phyloP scores from a whole-genome alignment of 2,888 invertebrate genomes.

The Gortyna flavago region DNA sequence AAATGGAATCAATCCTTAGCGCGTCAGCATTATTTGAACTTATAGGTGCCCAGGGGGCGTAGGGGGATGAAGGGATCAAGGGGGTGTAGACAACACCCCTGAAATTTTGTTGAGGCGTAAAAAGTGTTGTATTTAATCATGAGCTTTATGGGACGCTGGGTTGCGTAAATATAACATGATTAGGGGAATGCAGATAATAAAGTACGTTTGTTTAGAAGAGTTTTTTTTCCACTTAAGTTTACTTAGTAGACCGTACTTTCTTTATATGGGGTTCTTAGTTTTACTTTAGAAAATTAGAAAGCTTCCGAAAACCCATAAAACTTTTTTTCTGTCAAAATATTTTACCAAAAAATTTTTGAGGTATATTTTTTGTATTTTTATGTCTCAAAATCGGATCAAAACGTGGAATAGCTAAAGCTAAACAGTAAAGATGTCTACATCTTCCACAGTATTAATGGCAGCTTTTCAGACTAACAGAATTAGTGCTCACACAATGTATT shows the following conservation, averaged over 20 bases:
- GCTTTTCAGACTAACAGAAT: background rate
- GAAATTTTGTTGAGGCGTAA: constrained; percentile 42
- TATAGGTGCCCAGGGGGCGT: constrained; percentile 45
- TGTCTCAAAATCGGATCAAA: background rate
- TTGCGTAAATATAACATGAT: constrained; percentile 44
- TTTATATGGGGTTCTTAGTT: background rate
- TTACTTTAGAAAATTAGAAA: background rate
- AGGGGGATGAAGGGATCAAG: constrained; percentile 7
- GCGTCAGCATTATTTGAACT: constrained; percentile 59
- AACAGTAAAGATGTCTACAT: background rate
- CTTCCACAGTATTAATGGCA: background rate
- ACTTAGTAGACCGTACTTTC: too few species aligned
- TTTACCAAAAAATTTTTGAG: background rate
- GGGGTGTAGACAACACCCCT: constrained; percentile 44
- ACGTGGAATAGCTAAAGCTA: background rate
- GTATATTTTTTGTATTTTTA: background rate
- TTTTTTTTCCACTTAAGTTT: background rate
- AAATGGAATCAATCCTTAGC: constrained; percentile 58
- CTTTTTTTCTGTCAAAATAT: too few species aligned
- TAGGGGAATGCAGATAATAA: background rate
- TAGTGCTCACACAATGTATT: background rate
- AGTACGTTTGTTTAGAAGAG: background rate
- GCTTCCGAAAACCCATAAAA: background rate
- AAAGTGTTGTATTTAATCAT: constrained; percentile 55
- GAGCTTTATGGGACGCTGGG: constrained; percentile 36